Evolutionary conservation across 2,113 vertebrate species (phyloP).

Genomic region (Cryptotis parvus): DNA sequence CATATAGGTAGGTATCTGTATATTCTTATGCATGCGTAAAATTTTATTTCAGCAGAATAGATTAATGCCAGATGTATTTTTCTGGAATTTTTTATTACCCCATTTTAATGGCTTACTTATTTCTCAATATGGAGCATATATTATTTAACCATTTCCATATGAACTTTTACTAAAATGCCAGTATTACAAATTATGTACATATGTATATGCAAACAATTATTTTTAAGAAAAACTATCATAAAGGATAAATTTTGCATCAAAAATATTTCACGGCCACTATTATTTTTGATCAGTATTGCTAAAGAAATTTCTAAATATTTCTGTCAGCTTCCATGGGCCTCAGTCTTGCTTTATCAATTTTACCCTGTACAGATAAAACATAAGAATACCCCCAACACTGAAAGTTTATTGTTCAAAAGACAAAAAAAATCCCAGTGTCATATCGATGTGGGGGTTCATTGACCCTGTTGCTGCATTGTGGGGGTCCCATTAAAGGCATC

Average conservation of each 20-base stretch:
- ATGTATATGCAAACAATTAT: background rate
- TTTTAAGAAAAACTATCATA: background rate
- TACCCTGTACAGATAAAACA: background rate
- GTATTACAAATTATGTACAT: background rate
- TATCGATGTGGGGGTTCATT: no score
- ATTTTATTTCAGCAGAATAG: background rate
- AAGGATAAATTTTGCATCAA: slow-evolving; percentile 4
- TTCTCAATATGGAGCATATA: background rate
- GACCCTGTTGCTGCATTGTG: no score
- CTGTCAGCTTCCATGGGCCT: background rate
- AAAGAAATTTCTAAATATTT: background rate
- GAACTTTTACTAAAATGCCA: background rate
- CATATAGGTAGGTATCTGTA: background rate
- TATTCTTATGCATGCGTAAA: background rate
- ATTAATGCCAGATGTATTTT: background rate
- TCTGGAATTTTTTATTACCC: slow-evolving; percentile 1
- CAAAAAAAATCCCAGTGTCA: no score
- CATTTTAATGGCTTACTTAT: background rate
- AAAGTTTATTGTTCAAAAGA: background rate
- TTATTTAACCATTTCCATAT: background rate
- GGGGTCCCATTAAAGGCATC: no score
- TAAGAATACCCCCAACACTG: background rate
- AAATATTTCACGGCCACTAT: background rate
- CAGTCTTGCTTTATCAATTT: no score
- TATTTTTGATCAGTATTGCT: background rate